A percentile compares a stretch with the other conserved stretches of the same genome.
phyloP scores from a whole-genome alignment of 2,888 invertebrate species.

The Sipha maydis region DNA sequence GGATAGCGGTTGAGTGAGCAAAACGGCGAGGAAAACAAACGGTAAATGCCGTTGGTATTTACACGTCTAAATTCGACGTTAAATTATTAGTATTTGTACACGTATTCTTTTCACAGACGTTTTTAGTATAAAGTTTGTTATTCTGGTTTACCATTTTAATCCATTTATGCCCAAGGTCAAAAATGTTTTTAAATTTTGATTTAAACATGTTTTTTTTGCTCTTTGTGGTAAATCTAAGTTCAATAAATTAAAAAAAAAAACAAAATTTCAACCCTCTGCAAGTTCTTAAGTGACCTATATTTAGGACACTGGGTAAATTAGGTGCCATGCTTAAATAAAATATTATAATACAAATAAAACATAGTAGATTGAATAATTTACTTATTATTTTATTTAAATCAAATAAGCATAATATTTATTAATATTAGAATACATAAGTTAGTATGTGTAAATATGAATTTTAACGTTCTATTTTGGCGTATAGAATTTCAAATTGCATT shows the following conservation, averaged over 20 bases:
- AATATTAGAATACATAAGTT: background rate
- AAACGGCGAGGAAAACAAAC: slow-evolving; percentile 17
- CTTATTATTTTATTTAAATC: background rate
- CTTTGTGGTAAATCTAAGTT: background rate
- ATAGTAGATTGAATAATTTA: background rate
- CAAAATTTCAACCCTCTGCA: background rate
- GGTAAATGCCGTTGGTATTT: background rate
- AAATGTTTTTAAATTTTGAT: background rate
- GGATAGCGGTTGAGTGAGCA: background rate
- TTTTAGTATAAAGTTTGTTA: too few species aligned
- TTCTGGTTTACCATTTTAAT: background rate
- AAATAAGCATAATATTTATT: background rate
- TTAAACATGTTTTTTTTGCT: background rate
- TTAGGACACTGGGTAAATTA: background rate
- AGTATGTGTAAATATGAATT: background rate
- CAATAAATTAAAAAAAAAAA: background rate
- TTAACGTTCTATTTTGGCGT: background rate
- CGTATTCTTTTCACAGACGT: too few species aligned
- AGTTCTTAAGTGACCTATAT: slow-evolving; percentile 1
- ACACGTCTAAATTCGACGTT: background rate
- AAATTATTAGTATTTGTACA: background rate
- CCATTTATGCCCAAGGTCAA: background rate
- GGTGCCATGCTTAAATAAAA: background rate
- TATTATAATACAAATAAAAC: slow-evolving; percentile 62
- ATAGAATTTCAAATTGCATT: background rate